Evolutionary conservation across 2,888 invertebrate species (phyloP), one percentile per base, ranked within the genome.

Genomic region (Drosophila stalkeri): DNA sequence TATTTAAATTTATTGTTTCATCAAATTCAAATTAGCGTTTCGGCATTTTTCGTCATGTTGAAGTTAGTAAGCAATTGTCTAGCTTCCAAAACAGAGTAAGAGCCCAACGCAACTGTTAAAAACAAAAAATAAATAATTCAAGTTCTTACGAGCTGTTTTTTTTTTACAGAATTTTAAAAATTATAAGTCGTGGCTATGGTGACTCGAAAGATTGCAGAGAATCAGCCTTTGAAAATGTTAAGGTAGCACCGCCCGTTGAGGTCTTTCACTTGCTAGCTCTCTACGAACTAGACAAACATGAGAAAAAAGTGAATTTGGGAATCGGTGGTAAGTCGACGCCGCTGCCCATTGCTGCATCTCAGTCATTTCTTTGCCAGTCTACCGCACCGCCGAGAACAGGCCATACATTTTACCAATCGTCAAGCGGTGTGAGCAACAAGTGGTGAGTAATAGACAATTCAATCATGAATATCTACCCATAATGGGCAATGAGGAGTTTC

Each of bases 381-480:
- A 66, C 70, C 79, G 72, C 1, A 67, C 56, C 1, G 59, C 72
- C 0, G 56, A 79, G 1, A 49, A 43, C 41, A 43, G 63, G 5
- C 72, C 75, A 0, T 75, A 11, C n/a, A 20, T 63, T 1, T 6
- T 79, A 11, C 80, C 75, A 2, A 27, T 75, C 1, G 44, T 79
- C 0, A 64, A 63, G 9, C 64, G 69, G 23, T 66, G 69, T n/a
- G 64, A 72, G 27, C 3, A 46, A 0, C 57, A 65, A 49, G 5
- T 75, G 0, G 72, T 65, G 0, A 56, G 56, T 1, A 57, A 75
- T 43, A 3, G 8, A 0, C 47, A 39, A 0, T 2, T 76, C 7
- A 56, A 70, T 57, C 69, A 78, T 18, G 78, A 78, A 9, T 72
- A 79, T 46, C 37, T 72, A 2, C 74, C 78, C 1, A 64, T 71